phyloP scores from a whole-genome alignment of 2,113 vertebrate species.

The Dromaius novaehollandiae region DNA sequence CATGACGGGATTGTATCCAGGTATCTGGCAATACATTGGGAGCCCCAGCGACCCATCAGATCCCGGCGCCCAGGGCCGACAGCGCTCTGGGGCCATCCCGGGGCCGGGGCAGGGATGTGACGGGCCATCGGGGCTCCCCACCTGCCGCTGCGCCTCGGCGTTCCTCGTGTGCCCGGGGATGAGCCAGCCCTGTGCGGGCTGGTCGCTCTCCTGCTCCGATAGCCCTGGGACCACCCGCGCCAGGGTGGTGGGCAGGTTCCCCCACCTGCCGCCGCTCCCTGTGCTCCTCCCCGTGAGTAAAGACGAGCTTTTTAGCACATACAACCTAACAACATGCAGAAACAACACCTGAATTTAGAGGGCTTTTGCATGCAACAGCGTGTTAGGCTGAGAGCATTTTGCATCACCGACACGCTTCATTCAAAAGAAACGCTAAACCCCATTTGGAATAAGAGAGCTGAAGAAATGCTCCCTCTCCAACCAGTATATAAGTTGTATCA shows the following conservation, averaged over 20 bases:
- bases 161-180: not conserved
- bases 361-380: fast-evolving
- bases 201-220: too few relatives aligned
- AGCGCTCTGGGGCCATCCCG: not conserved
- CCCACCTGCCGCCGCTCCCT: not conserved
- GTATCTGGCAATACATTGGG: not conserved
- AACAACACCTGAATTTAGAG: not conserved
- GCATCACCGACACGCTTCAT: not conserved
- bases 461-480: not conserved
- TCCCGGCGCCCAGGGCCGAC: too few relatives aligned
- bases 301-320: not conserved
- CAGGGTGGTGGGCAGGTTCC: too few relatives aligned
- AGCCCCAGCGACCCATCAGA: too few relatives aligned
- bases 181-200: too few relatives aligned
- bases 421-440: not conserved
- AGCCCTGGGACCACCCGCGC: too few relatives aligned
- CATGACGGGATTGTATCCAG: not conserved
- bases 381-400: not conserved
- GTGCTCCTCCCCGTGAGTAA: not conserved
- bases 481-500: not conserved
- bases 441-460: not conserved
- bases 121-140: not conserved
- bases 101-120: not conserved
- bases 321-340: not conserved
- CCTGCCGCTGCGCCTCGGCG: not conserved